phyloP scores from a whole-genome alignment of 2,113 vertebrate genomes.

The Rutilus rutilus region DNA sequence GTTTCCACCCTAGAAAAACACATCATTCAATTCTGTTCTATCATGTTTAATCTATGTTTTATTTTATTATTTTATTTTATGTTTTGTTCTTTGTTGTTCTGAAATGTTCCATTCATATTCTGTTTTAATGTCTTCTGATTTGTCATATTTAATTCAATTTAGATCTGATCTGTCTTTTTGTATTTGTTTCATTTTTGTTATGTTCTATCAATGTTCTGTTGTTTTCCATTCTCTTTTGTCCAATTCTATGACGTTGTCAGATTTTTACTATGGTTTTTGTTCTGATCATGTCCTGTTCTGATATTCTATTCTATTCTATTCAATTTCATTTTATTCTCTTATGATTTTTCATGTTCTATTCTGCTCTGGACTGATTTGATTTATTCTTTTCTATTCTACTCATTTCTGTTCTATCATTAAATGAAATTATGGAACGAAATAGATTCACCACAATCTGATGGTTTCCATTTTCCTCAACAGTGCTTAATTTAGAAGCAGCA shows the following conservation, averaged over 20 bases:
- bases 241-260: no score
- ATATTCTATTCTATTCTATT: not conserved
- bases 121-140: not conserved
- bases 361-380: not conserved
- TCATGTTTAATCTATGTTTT: not conserved
- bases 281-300: no score
- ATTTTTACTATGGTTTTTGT: no score
- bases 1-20: not conserved
- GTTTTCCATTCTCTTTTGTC: not conserved
- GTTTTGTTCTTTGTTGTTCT: not conserved
- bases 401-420: not conserved
- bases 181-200: not conserved
- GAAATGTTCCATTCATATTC: not conserved
- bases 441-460: slow-evolving; percentile 9
- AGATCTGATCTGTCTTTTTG: not conserved
- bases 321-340: not conserved
- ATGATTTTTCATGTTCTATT: not conserved
- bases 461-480: slow-evolving; percentile 36
- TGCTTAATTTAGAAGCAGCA: slow-evolving; percentile 40
- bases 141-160: not conserved
- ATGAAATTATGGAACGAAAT: not conserved
- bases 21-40: not conserved
- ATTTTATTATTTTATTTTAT: not conserved
- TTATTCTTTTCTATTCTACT: not conserved
- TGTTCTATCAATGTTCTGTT: not conserved